Conservation (phyloP, 1,140 invertebrate genomes). For the Drosophila saltans region DNA sequence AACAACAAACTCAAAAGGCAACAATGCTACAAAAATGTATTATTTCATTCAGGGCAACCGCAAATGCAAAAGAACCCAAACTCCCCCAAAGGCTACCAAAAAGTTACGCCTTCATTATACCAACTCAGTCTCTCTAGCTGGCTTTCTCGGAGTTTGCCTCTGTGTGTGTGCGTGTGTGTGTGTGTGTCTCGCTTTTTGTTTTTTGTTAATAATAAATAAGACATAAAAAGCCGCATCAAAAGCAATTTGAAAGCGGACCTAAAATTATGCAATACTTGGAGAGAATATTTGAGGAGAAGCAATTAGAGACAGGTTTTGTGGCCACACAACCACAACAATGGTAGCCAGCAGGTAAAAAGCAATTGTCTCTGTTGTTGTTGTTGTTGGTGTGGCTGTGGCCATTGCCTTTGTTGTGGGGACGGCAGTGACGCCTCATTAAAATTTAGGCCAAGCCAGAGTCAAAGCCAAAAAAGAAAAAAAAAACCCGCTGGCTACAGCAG, state of each 20-base stretch:
- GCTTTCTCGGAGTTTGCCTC: neutral
- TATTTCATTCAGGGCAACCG: neutral
- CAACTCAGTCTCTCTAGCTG: neutral
- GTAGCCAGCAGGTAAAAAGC: slow-evolving; percentile 76
- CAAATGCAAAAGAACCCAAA: neutral
- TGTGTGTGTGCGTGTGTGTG: neutral
- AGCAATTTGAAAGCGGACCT: slow-evolving; percentile 63
- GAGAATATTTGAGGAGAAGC: slow-evolving; percentile 42
- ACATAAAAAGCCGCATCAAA: slow-evolving; percentile 78
- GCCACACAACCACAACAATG: slow-evolving; percentile 47
- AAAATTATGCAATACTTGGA: slow-evolving; percentile 75
- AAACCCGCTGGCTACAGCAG: slow-evolving; percentile 1
- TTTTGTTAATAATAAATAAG: slow-evolving; percentile 75
- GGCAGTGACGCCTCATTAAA: slow-evolving; percentile 72
- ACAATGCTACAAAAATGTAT: no score
- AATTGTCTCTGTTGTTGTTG: slow-evolving; percentile 65
- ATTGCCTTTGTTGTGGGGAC: slow-evolving; percentile 73
- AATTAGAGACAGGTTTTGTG: slow-evolving; percentile 58
- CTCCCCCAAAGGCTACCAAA: neutral
- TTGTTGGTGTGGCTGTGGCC: slow-evolving; percentile 13
- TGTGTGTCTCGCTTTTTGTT: slow-evolving; percentile 27
- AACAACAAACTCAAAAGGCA: no score
- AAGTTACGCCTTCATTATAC: slow-evolving; percentile 2
- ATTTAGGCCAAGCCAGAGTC: slow-evolving; percentile 66
- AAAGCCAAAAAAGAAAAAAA: neutral